Conservation (phyloP, 2,113 vertebrate genomes). For the Merops nubicus region DNA sequence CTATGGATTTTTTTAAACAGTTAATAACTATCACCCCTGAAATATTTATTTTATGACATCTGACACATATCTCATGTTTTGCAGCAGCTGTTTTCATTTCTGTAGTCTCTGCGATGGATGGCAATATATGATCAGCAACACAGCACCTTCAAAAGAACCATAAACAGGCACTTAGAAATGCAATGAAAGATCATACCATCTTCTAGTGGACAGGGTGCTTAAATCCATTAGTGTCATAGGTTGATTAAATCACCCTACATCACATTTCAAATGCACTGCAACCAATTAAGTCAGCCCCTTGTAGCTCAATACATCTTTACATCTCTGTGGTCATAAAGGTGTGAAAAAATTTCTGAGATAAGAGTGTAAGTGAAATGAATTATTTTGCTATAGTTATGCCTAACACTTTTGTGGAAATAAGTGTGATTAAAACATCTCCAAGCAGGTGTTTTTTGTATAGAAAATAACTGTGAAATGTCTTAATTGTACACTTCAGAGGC, state of each 20-base stretch:
- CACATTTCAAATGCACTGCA: slow-evolving; percentile 64
- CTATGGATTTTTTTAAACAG: not conserved
- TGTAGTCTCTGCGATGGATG: not conserved
- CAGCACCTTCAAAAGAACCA: slow-evolving; percentile 1
- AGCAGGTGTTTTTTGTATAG: not conserved
- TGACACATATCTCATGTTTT: not conserved
- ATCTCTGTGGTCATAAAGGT: slow-evolving; percentile 58
- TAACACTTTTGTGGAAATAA: slow-evolving; percentile 40
- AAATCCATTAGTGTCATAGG: slow-evolving; percentile 61
- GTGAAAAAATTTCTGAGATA: slow-evolving; percentile 47
- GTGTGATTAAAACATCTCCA: slow-evolving; percentile 25
- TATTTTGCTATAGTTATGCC: not conserved
- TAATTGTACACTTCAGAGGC: slow-evolving; percentile 28
- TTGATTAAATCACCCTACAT: slow-evolving; percentile 71
- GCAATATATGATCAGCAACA: slow-evolving; percentile 5
- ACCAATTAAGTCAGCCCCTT: slow-evolving; percentile 60
- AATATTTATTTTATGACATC: not conserved
- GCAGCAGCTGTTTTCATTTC: not conserved
- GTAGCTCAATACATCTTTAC: slow-evolving; percentile 52
- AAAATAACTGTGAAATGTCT: slow-evolving; percentile 14
- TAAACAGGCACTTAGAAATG: slow-evolving; percentile 56
- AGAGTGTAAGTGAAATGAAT: slow-evolving; percentile 47
- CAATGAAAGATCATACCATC: slow-evolving; percentile 47
- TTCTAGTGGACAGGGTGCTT: slow-evolving; percentile 64
- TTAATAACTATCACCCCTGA: not conserved